Conservation (phyloP, 2,888 invertebrate genomes). For the Himalopsyche anomala region DNA sequence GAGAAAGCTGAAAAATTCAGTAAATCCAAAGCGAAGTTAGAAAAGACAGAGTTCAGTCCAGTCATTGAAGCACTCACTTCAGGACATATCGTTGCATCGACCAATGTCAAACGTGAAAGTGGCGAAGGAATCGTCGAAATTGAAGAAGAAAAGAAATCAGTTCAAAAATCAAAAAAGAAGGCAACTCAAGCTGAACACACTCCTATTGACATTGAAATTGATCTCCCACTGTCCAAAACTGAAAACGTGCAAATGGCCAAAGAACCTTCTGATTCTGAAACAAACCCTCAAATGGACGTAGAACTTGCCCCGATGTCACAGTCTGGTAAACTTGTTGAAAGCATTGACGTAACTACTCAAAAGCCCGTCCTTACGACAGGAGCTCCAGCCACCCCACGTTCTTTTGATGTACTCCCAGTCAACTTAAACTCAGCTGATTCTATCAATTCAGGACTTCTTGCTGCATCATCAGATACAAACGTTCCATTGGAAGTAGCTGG, state of each 20-base stretch:
- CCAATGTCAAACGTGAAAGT: constrained; percentile 69
- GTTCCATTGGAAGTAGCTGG: constrained; percentile 80
- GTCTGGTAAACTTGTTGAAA: constrained; percentile 73
- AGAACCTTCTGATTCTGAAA: constrained; percentile 74
- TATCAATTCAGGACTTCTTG: constrained; percentile 74
- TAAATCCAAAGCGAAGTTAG: constrained; percentile 58
- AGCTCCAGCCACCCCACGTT: constrained; percentile 70
- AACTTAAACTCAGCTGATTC: constrained; percentile 76
- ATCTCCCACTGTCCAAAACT: constrained; percentile 74
- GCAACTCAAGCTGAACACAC: constrained; percentile 69
- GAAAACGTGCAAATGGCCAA: constrained; percentile 76
- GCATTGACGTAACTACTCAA: constrained; percentile 75
- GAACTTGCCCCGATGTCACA: constrained; percentile 75
- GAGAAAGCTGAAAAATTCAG: constrained; percentile 60
- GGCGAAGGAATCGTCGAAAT: constrained; percentile 74
- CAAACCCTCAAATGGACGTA: constrained; percentile 73
- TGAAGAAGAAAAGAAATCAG: constrained; percentile 73
- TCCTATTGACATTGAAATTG: constrained; percentile 71
- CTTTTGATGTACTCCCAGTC: constrained; percentile 74
- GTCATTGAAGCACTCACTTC: constrained; percentile 55
- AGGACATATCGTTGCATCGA: constrained; percentile 47
- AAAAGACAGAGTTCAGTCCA: constrained; percentile 56
- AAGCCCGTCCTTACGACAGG: constrained; percentile 78
- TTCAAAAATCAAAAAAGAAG: constrained; percentile 72
- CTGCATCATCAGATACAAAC: constrained; percentile 73